These are phyloP conservation scores for Caenorhabditis sulstoni DNA, from an alignment of 2,888 invertebrate species.

Conservation along the genomic window DNA sequence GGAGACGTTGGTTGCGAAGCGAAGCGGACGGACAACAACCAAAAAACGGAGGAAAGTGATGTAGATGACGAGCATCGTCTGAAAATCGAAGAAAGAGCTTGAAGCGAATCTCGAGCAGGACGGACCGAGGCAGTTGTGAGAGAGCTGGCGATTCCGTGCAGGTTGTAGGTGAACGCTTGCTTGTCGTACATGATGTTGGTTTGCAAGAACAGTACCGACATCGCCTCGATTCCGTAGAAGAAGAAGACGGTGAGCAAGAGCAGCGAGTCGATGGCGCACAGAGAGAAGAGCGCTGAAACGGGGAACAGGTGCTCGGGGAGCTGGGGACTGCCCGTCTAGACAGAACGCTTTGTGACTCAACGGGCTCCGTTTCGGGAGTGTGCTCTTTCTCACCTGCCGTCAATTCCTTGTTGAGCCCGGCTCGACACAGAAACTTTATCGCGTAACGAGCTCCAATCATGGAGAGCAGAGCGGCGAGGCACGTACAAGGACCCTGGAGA, in stretches of 20 bases:
- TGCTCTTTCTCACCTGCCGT: conserved; percentile 72
- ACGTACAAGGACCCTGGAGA: conserved; percentile 74
- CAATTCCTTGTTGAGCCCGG: conserved; percentile 75
- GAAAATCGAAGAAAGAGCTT: conserved; percentile 38
- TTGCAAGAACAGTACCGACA: conserved; percentile 69
- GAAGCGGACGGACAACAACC: conserved; percentile 76
- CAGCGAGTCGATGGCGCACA: conserved; percentile 76
- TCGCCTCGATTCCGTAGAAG: conserved; percentile 78
- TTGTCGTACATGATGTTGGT: conserved; percentile 75
- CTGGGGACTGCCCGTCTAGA: conserved; percentile 17
- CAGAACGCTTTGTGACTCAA: not conserved
- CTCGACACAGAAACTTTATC: conserved; percentile 73
- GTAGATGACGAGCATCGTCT: conserved; percentile 79
- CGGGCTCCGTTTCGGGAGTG: no score
- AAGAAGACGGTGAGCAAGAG: conserved; percentile 75
- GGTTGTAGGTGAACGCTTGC: conserved; percentile 67
- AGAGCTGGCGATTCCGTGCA: conserved; percentile 73
- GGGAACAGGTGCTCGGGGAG: conserved; percentile 8
- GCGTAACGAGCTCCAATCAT: conserved; percentile 76
- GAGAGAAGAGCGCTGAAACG: conserved; percentile 73
- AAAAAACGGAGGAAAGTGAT: conserved; percentile 78
- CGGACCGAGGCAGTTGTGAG: conserved; percentile 75
- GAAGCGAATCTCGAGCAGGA: not conserved
- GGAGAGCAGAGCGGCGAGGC: conserved; percentile 75
- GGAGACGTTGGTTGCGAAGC: conserved; percentile 67